A percentile compares a stretch with the other conserved stretches of the same genome.
Conservation (phyloP, 2,113 vertebrate species). For the Melanocharis versteri region DNA sequence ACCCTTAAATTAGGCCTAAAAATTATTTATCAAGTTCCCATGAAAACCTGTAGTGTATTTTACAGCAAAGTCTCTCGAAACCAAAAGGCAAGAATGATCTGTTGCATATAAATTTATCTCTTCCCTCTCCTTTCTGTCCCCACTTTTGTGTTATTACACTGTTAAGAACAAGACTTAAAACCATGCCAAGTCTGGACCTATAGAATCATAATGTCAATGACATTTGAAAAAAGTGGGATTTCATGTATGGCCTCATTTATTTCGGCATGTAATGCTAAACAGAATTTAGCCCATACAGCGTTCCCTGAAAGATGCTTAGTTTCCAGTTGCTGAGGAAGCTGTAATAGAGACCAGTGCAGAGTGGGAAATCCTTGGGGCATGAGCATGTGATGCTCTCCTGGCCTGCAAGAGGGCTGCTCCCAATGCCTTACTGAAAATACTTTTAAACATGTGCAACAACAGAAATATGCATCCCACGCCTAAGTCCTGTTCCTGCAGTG, state of each 20-base stretch:
- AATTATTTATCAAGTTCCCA: not conserved
- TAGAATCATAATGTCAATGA: not conserved
- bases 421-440: not conserved
- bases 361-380: not conserved
- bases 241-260: not conserved
- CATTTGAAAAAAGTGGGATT: not conserved
- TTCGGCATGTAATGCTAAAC: not conserved
- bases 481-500: not conserved
- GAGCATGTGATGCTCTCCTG: not conserved
- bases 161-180: not conserved
- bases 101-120: not conserved
- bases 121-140: not conserved
- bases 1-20: not conserved
- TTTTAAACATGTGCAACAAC: not conserved
- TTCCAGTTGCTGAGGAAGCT: not conserved
- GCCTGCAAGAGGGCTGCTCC: not conserved
- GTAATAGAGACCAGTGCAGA: not conserved
- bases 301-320: not conserved
- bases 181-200: not conserved
- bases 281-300: not conserved
- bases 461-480: fast-evolving
- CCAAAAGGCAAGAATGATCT: not conserved
- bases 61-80: not conserved
- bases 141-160: not conserved
- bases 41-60: not conserved